phyloP scores from a whole-genome alignment of 2,797 vertebrate species.

The Coluber constrictor region DNA sequence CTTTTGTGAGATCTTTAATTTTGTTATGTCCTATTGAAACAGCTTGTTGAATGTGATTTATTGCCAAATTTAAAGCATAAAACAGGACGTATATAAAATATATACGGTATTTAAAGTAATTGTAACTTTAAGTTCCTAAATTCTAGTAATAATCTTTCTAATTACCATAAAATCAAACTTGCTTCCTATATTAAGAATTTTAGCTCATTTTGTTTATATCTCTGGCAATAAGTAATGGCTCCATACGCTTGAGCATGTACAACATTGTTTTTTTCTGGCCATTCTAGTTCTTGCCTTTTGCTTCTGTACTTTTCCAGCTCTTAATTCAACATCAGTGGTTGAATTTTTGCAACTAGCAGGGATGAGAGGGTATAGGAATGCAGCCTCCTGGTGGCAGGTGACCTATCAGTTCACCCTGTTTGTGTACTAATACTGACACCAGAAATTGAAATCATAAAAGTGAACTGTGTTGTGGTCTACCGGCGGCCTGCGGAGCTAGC shows the following conservation, averaged over 20 bases:
- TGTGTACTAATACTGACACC: not conserved
- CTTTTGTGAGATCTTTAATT: not conserved
- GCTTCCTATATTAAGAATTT: not conserved
- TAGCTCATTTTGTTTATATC: too few species aligned
- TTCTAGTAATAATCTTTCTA: not conserved
- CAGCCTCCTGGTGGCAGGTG: too few species aligned
- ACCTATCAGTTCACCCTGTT: not conserved
- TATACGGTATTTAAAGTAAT: not conserved
- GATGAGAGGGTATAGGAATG: too few species aligned
- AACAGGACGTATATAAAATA: not conserved
- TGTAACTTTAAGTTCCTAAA: not conserved
- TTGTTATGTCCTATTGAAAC: not conserved
- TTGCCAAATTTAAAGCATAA: not conserved
- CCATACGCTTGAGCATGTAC: too few species aligned
- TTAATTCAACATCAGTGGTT: too few species aligned
- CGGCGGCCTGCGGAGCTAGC: too few species aligned
- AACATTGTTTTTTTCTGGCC: too few species aligned
- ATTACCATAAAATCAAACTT: not conserved
- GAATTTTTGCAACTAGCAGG: too few species aligned
- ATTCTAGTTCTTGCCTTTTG: too few species aligned
- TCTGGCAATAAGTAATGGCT: too few species aligned
- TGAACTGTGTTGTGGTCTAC: not conserved
- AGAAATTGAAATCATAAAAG: not conserved
- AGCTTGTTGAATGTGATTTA: not conserved
- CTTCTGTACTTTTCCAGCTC: too few species aligned